Conservation (phyloP, 2,113 vertebrate genomes). For the Strigops habroptila region DNA sequence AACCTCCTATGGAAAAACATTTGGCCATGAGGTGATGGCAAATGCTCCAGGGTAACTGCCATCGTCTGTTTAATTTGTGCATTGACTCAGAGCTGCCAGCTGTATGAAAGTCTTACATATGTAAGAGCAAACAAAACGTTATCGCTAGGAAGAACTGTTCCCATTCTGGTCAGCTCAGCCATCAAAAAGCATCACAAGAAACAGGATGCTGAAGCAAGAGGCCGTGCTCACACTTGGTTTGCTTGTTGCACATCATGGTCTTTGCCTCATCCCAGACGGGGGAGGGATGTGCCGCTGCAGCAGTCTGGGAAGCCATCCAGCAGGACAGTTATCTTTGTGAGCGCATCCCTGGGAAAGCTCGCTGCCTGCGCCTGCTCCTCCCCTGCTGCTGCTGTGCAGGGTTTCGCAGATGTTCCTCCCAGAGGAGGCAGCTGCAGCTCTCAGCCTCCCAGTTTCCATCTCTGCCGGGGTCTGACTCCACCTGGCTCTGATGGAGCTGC, state of each 20-base stretch:
- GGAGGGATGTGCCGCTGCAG: not conserved
- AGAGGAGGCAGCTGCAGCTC: conserved; percentile 44
- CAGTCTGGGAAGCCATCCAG: conserved; percentile 33
- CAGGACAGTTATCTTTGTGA: not conserved
- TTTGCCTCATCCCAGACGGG: not conserved
- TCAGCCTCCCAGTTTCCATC: not conserved
- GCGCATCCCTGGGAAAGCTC: not conserved
- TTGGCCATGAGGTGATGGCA: not conserved
- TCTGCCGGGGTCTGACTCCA: conserved; percentile 40
- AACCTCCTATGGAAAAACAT: not conserved
- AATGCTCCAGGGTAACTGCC: not conserved
- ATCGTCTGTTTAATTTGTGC: not conserved
- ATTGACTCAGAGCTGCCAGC: not conserved
- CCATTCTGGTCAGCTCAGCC: not conserved
- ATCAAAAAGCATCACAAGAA: not conserved
- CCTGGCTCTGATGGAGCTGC: conserved; percentile 5
- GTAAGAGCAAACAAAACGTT: not conserved
- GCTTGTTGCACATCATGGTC: not conserved
- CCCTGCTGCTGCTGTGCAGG: not conserved
- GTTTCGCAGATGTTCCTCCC: conserved; percentile 53
- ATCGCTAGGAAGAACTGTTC: not conserved
- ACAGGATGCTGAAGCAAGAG: not conserved
- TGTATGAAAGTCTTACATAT: not conserved
- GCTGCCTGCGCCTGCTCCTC: conserved; percentile 15
- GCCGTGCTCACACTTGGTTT: not conserved